Conservation (phyloP, 2,888 invertebrate genomes). For the Stramonita haemastoma region DNA sequence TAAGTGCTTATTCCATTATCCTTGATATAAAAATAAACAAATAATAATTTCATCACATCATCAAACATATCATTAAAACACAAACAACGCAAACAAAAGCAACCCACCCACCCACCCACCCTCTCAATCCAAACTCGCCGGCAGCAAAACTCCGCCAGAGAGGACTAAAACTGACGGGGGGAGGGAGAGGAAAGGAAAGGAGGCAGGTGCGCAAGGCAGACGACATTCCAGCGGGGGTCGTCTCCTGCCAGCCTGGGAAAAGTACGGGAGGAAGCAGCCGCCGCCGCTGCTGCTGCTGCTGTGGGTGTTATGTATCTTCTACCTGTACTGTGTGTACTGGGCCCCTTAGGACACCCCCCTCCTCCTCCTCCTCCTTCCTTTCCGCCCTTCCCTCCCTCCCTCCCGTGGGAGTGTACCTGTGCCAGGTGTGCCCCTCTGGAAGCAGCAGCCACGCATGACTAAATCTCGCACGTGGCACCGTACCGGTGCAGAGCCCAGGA, state of each 20-base stretch:
- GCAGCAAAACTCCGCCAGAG: not conserved
- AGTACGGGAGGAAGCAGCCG: constrained; percentile 22
- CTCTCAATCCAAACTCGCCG: not conserved
- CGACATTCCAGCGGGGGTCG: not conserved
- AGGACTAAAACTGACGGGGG: too few relatives aligned
- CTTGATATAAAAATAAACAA: too few relatives aligned
- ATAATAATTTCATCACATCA: too few relatives aligned
- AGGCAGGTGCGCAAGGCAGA: not conserved
- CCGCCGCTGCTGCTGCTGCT: too few relatives aligned
- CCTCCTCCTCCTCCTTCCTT: not conserved
- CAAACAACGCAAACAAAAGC: not conserved
- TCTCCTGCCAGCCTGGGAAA: constrained; percentile 5
- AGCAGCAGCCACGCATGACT: constrained; percentile 11
- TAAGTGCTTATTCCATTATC: too few relatives aligned
- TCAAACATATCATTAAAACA: too few relatives aligned
- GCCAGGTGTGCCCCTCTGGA: not conserved
- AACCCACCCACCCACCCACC: not conserved
- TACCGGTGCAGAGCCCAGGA: not conserved
- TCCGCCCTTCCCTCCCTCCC: not conserved
- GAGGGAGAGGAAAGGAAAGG: too few relatives aligned
- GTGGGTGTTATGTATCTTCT: not conserved
- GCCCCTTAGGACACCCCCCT: not conserved
- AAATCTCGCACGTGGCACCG: not conserved
- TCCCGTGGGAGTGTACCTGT: not conserved
- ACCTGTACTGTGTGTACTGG: not conserved